phyloP scores from a whole-genome alignment of 2,113 vertebrate genomes.

The Saccopteryx leptura region DNA sequence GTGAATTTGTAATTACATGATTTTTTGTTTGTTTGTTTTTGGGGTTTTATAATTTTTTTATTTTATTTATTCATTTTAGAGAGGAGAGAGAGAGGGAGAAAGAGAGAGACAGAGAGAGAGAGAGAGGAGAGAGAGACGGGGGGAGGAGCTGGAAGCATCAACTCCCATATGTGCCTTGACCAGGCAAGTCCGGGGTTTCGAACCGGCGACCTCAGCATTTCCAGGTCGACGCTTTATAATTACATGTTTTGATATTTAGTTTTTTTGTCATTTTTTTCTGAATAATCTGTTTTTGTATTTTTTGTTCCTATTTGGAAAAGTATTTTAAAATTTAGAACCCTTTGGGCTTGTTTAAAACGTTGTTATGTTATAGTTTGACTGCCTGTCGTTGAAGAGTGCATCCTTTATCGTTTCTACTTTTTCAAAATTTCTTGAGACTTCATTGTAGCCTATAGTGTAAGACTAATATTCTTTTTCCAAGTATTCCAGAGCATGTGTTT shows the following conservation, averaged over 20 bases:
- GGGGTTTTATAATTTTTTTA: conserved; percentile 22
- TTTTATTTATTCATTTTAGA: too few species aligned
- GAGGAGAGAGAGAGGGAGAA: too few species aligned
- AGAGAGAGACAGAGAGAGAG: too few species aligned
- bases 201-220: too few species aligned
- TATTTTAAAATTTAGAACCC: not conserved
- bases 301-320: conserved; percentile 7
- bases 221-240: not conserved
- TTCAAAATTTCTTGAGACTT: not conserved
- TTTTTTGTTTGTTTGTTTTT: not conserved
- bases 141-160: too few species aligned
- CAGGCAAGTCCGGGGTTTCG: too few species aligned
- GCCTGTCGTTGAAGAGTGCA: not conserved
- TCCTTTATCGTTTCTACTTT: not conserved
- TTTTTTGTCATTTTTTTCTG: conserved; percentile 21
- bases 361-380: not conserved
- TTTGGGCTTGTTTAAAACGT: not conserved
- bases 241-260: not conserved
- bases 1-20: not conserved
- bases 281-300: not conserved
- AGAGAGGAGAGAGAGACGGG: too few species aligned
- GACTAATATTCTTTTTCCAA: conserved; percentile 3
- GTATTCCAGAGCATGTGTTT: not conserved
- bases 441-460: not conserved
- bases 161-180: too few species aligned